Conservation (phyloP, 2,113 vertebrate genomes). For the Lota lota region DNA sequence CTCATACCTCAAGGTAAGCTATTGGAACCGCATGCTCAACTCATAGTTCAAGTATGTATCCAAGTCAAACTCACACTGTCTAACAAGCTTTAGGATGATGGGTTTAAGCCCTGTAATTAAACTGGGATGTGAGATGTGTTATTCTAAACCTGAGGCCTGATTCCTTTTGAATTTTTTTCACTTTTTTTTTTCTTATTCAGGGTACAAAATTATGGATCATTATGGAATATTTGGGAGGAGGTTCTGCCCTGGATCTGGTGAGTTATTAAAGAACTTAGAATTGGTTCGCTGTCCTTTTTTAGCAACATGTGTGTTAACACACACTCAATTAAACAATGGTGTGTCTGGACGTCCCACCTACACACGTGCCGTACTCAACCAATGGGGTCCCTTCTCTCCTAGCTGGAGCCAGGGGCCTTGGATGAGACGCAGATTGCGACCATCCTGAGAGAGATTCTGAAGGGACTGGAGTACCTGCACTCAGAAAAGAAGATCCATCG, state of each 20-base stretch:
- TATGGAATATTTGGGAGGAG: constrained; percentile 96
- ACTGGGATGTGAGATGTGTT: no score
- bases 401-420: constrained; percentile 92
- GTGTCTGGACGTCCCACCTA: no score
- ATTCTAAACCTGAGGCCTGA: no score
- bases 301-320: no score
- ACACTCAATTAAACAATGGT: no score
- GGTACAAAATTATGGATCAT: constrained; percentile 97
- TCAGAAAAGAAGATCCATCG: constrained; percentile 99
- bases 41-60: no score
- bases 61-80: no score
- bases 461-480: constrained; percentile 96
- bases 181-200: constrained; percentile 67
- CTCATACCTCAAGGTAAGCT: constrained; percentile 94
- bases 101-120: no score
- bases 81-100: no score
- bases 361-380: no score
- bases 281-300: not conserved
- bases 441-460: constrained; percentile 93
- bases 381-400: constrained; percentile 10
- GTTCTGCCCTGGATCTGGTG: constrained; percentile 93
- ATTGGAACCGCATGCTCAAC: not conserved
- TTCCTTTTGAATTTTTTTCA: not conserved
- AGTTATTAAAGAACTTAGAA: constrained; percentile 45
- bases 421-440: constrained; percentile 97